Evolutionary conservation across 2,113 vertebrate species (phyloP).

Genomic region (Melanocharis versteri): DNA sequence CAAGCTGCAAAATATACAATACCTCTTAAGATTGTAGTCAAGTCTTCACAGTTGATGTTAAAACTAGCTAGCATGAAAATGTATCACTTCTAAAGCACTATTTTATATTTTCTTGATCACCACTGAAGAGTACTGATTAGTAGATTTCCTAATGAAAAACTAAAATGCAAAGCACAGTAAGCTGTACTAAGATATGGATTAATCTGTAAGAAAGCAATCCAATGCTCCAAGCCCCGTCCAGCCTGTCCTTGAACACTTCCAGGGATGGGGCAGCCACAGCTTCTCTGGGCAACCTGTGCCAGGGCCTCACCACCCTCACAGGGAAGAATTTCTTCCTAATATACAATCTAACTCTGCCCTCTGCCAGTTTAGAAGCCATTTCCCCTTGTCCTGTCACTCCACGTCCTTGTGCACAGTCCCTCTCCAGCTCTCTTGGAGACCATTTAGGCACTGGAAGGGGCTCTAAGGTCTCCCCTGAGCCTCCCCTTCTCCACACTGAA

Average conservation of each 20-base stretch:
- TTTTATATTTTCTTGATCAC: background rate
- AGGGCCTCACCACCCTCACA: background rate
- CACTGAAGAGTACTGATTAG: slow-evolving; percentile 33
- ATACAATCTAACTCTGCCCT: background rate
- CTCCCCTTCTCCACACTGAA: background rate
- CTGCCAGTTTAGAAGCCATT: background rate
- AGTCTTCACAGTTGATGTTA: background rate
- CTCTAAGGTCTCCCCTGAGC: background rate
- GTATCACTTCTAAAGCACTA: background rate
- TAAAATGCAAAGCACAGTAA: background rate
- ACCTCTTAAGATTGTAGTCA: background rate
- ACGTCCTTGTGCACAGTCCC: background rate
- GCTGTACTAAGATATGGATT: background rate
- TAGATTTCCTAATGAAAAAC: slow-evolving; percentile 60
- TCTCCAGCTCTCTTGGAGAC: background rate
- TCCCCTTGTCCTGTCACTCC: background rate
- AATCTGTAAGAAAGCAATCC: slow-evolving; percentile 35
- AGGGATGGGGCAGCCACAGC: background rate
- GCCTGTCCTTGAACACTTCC: background rate
- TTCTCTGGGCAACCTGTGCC: background rate
- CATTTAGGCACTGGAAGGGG: background rate
- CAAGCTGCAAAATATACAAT: slow-evolving; percentile 80
- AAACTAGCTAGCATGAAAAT: slow-evolving; percentile 6
- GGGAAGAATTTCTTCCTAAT: background rate
- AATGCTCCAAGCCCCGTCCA: background rate